phyloP scores from a whole-genome alignment of 2,888 invertebrate species.

The Caenorhabditis sp. region DNA sequence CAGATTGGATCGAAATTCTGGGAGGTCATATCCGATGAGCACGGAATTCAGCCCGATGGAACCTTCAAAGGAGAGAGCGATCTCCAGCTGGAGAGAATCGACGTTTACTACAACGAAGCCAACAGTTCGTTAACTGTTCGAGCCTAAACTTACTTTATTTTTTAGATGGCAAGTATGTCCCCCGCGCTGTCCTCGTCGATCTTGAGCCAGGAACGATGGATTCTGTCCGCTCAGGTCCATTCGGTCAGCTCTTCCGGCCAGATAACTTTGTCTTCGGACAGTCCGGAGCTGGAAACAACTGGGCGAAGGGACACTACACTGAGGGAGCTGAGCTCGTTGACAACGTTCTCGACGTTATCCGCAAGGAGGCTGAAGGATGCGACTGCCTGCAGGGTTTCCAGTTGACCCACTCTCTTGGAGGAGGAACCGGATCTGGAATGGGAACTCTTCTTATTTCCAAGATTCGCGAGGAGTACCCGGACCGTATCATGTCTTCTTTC shows the following conservation, averaged over 20 bases:
- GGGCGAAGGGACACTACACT: slow-evolving; percentile 93
- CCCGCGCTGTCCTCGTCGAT: slow-evolving; percentile 92
- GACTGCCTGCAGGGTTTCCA: slow-evolving; percentile 95
- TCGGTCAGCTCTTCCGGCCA: slow-evolving; percentile 92
- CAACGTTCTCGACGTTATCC: slow-evolving; percentile 83
- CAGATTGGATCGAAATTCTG: slow-evolving; percentile 89
- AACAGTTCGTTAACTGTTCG: slow-evolving; percentile 35
- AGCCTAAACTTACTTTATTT: too few species aligned
- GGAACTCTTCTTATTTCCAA: slow-evolving; percentile 93
- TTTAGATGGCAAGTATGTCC: slow-evolving; percentile 91
- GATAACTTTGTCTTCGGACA: slow-evolving; percentile 93
- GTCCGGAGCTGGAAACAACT: slow-evolving; percentile 88
- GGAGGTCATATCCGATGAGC: slow-evolving; percentile 77
- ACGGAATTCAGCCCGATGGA: slow-evolving; percentile 75
- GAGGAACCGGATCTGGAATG: slow-evolving; percentile 91
- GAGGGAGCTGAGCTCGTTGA: slow-evolving; percentile 85
- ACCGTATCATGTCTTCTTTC: slow-evolving; percentile 97
- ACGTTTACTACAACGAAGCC: slow-evolving; percentile 88
- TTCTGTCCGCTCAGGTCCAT: slow-evolving; percentile 92
- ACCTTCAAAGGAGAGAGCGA: slow-evolving; percentile 84
- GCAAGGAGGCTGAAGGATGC: slow-evolving; percentile 88
- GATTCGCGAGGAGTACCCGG: slow-evolving; percentile 96
- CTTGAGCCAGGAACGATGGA: slow-evolving; percentile 98
- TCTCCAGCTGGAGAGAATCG: slow-evolving; percentile 90
- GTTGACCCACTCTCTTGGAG: slow-evolving; percentile 87